Evolutionary conservation across 2,797 vertebrate species (phyloP).

Genomic region (Setipinna tenuifilis): DNA sequence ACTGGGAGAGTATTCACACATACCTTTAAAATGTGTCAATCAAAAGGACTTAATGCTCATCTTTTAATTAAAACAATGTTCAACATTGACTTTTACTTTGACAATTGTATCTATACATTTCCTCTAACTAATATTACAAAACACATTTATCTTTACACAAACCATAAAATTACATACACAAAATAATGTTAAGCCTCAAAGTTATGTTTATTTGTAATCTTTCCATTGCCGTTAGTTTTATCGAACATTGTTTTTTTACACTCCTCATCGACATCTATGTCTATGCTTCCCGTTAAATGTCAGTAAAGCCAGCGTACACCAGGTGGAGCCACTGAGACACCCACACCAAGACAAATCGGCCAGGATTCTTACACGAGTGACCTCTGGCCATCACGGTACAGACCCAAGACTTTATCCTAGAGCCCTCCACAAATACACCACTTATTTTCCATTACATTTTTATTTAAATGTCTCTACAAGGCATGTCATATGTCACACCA

Average conservation of each 20-base stretch:
- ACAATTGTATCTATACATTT: neutral
- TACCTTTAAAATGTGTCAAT: neutral
- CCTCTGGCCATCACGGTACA: neutral
- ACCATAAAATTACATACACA: neutral
- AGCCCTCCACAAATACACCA: neutral
- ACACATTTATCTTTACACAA: neutral
- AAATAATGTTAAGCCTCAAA: neutral
- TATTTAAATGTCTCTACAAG: too few relatives aligned
- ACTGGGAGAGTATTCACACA: neutral
- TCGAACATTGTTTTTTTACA: too few relatives aligned
- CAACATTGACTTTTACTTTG: neutral
- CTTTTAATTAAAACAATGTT: neutral
- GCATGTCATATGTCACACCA: too few relatives aligned
- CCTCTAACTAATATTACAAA: neutral
- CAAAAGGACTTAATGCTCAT: neutral
- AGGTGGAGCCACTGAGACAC: neutral
- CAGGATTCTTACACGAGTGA: neutral
- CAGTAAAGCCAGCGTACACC: neutral
- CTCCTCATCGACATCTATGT: neutral
- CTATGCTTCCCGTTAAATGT: neutral
- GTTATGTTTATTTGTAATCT: neutral
- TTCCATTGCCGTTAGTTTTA: too few relatives aligned
- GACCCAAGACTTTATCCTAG: neutral
- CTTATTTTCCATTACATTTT: too few relatives aligned
- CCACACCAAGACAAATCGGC: neutral